These are phyloP conservation scores for Callyntrura guangdongensis DNA, from an alignment of 2,888 invertebrate genomes.

Conservation along the genomic window DNA sequence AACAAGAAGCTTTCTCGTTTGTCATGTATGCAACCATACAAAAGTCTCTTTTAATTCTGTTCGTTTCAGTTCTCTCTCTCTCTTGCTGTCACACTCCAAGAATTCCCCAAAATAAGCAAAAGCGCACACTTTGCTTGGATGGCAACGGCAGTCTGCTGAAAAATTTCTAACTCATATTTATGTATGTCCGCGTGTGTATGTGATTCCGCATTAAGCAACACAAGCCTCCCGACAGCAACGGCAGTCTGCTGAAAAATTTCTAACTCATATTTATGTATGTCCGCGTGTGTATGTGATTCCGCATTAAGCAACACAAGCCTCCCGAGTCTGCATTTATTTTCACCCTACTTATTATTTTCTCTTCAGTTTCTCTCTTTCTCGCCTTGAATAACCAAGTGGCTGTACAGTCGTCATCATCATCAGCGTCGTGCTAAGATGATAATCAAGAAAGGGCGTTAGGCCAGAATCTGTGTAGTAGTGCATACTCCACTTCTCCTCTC, in stretches of 20 bases:
- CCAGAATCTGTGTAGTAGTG: conserved; percentile 45
- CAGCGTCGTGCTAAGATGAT: conserved; percentile 69
- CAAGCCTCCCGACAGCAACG: neutral
- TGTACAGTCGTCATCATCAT: neutral
- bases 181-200: too few species aligned
- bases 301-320: too few species aligned
- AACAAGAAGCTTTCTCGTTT: conserved; percentile 51
- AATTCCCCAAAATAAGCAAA: neutral
- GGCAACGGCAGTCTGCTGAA: neutral
- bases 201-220: too few species aligned
- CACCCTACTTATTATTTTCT: conserved; percentile 35
- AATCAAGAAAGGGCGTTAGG: conserved; percentile 79
- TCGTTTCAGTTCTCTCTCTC: neutral
- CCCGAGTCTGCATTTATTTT: neutral
- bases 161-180: too few species aligned
- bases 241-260: neutral
- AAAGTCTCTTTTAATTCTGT: conserved; percentile 42
- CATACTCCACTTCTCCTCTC: too few species aligned
- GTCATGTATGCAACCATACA: conserved; percentile 55
- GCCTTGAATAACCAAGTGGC: neutral
- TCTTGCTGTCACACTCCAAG: neutral
- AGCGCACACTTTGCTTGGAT: too few species aligned
- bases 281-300: too few species aligned
- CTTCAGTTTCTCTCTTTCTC: neutral
- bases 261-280: too few species aligned